Evolutionary conservation across 2,888 invertebrate genomes (phyloP).

Genomic region (Zygaena filipendulae): DNA sequence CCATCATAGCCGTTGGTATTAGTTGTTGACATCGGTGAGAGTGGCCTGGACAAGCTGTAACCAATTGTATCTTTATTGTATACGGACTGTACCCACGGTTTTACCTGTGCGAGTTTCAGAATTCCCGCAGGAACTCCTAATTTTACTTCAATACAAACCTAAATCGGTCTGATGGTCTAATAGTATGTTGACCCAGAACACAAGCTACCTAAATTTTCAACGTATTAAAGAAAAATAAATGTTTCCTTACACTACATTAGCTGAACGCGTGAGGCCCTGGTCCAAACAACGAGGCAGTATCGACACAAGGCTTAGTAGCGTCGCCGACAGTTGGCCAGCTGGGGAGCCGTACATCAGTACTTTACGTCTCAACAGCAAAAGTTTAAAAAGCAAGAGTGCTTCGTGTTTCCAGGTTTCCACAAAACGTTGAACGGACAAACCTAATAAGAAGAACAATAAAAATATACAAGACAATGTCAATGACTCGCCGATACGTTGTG

Average conservation of each 20-base stretch:
- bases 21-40: slow-evolving; percentile 33
- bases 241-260: slow-evolving; percentile 82
- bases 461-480: too few species aligned
- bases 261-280: slow-evolving; percentile 83
- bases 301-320: slow-evolving; percentile 89
- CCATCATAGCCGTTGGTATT: slow-evolving; percentile 19
- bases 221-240: too few species aligned
- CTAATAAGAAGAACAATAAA: slow-evolving; percentile 72
- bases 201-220: too few species aligned
- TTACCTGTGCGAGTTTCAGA: too few species aligned
- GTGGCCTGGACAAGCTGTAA: slow-evolving; percentile 48
- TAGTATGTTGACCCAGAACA: too few species aligned
- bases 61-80: too few species aligned
- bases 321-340: slow-evolving; percentile 87
- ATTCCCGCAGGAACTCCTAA: too few species aligned
- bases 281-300: slow-evolving; percentile 91
- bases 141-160: too few species aligned
- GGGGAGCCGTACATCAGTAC: slow-evolving; percentile 94
- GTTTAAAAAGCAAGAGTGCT: slow-evolving; percentile 90
- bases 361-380: slow-evolving; percentile 87
- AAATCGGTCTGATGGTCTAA: too few species aligned
- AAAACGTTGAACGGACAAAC: slow-evolving; percentile 83
- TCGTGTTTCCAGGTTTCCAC: slow-evolving; percentile 91
- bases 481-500: too few species aligned
- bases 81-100: too few species aligned